Conservation (phyloP, 53 echinoderm and acorn worm species). For the Holothuria scabra region DNA sequence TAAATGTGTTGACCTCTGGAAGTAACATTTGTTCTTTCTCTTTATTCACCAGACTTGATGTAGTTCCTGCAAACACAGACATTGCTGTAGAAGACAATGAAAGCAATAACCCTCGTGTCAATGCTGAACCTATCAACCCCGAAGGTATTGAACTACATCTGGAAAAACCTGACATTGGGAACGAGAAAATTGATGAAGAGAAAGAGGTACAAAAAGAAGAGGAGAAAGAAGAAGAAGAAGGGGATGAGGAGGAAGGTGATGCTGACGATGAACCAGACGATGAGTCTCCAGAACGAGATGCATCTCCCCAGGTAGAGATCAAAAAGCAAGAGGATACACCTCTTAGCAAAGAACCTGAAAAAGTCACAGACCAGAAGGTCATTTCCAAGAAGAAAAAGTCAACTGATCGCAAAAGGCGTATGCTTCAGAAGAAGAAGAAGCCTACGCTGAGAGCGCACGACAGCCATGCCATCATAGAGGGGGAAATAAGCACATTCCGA, state of each 20-base stretch:
- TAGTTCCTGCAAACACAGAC: constrained; percentile 75
- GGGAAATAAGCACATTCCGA: constrained; percentile 94
- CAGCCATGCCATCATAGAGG: constrained; percentile 95
- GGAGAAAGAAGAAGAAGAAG: constrained; percentile 78
- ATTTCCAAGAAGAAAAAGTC: constrained; percentile 75
- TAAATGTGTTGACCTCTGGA: no score
- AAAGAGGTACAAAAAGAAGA: constrained; percentile 84
- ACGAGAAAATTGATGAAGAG: constrained; percentile 86
- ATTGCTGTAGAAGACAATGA: constrained; percentile 69
- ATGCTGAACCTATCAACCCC: constrained; percentile 63
- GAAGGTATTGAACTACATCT: constrained; percentile 66
- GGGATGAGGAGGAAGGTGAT: constrained; percentile 77
- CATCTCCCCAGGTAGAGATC: constrained; percentile 61
- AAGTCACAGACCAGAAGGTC: constrained; percentile 76
- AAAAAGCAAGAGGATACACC: constrained; percentile 27
- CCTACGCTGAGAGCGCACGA: constrained; percentile 82
- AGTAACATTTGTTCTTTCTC: neutral
- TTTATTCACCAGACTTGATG: constrained; percentile 64
- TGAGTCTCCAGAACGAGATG: constrained; percentile 54
- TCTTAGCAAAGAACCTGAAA: constrained; percentile 55
- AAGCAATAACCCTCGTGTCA: constrained; percentile 68
- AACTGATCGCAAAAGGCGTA: constrained; percentile 73
- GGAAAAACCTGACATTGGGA: constrained; percentile 82
- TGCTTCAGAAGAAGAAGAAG: constrained; percentile 84
- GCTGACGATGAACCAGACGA: constrained; percentile 71